These are phyloP conservation scores for Amphilophus citrinellus DNA, from an alignment of 2,113 vertebrate species.

Conservation along the genomic window DNA sequence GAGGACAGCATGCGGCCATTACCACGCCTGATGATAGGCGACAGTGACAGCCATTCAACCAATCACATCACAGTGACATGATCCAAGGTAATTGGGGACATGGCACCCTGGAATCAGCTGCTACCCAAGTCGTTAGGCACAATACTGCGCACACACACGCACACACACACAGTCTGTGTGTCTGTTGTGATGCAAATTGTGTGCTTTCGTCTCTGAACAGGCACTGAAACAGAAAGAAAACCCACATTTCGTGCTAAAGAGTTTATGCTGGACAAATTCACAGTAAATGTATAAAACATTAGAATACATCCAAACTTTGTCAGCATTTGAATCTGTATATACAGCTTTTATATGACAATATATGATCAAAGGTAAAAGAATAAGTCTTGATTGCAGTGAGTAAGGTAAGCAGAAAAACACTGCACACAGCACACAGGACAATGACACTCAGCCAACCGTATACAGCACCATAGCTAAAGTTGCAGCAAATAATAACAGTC, in stretches of 20 bases:
- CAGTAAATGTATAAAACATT: neutral
- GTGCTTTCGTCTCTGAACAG: neutral
- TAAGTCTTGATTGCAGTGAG: neutral
- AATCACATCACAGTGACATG: conserved; percentile 67
- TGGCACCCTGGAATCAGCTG: conserved; percentile 66
- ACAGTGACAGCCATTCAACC: conserved; percentile 52
- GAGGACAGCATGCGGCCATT: neutral
- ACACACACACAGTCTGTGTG: neutral
- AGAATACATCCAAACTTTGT: neutral
- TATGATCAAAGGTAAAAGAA: neutral
- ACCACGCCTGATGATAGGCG: conserved; percentile 16
- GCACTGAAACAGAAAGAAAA: neutral
- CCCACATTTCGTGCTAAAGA: neutral
- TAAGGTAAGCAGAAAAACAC: neutral
- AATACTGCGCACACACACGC: neutral
- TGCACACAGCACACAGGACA: conserved; percentile 6
- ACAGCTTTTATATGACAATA: neutral
- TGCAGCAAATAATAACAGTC: conserved; percentile 34
- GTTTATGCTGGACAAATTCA: neutral
- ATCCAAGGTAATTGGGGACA: conserved; percentile 65
- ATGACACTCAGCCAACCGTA: neutral
- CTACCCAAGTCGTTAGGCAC: neutral
- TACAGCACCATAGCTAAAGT: conserved; percentile 2
- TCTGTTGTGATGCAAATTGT: neutral
- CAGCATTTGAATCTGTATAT: neutral